Evolutionary conservation across 2,113 vertebrate species (phyloP), one percentile per base, ranked within the genome.

Genomic region (Aviceda subcristata): DNA sequence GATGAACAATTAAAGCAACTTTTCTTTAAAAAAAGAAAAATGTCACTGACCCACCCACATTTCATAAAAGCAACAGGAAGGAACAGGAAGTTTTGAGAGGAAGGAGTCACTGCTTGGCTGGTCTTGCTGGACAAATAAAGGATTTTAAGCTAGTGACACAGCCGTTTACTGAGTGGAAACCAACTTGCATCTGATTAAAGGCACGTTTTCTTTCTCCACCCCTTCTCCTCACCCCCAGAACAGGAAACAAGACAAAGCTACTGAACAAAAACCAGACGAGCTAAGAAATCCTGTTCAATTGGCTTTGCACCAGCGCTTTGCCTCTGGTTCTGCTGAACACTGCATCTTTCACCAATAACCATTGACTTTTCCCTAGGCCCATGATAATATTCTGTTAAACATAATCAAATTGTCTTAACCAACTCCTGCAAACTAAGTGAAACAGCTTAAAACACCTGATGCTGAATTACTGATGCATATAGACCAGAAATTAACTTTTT

Each of bases 221-320:
- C 80, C 36, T 92, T 60, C 78, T 85, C 64, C 38, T 90, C 86
- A 79, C 10, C 45, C 73, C 45, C 86, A 83, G 41, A 95, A 79
- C 45, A 92, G 82, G 88, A 96, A 93, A 77, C 30, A 80, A 53
- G 39, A 90, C 63, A 86, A 92, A 73, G 63, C 63, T 66, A 85
- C 29, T 2, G 4, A 87, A 94, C 73, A 90, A 77, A 95, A 96
- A 81, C 30, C 92, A 93, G 88, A 96, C 78, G 71, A 94, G 74
- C 77, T 50, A 82, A 92, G 80, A 93, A 93, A 93, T 91, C 48
- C 94, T 66, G 53, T 80, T 94, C 62, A 64, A 17, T 88, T 76
- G 86, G 82, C 56, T 88, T 30, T 39, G 53, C 75, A 56, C 63
- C 67, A 90, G 41, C 0, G 0, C 53, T 79, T 60, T 63, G 59